phyloP scores from a whole-genome alignment of 2,113 vertebrate genomes.

The Mixornis gularis region DNA sequence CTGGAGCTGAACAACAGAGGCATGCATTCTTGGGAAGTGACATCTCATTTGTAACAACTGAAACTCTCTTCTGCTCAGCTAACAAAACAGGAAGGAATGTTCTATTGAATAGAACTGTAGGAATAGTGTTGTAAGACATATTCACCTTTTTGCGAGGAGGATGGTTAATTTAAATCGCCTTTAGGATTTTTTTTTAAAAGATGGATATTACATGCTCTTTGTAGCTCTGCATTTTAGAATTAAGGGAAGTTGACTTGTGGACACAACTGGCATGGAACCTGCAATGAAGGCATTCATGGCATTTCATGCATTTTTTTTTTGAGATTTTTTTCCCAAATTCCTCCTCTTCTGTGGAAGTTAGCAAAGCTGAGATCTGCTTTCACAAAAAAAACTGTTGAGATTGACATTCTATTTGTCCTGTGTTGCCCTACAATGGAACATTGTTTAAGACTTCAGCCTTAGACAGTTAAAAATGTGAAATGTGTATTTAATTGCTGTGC shows the following conservation, averaged over 20 bases:
- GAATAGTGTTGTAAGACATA: background rate
- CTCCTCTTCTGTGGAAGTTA: background rate
- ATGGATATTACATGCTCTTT: rapidly evolving
- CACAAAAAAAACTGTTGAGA: background rate
- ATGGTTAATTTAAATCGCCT: background rate
- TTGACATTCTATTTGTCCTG: background rate
- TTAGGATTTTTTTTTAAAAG: background rate
- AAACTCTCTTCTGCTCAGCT: constrained; percentile 15
- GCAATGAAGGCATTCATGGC: background rate
- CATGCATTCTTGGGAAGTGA: constrained; percentile 57
- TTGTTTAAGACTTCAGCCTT: constrained; percentile 36
- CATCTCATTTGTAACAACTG: constrained; percentile 9
- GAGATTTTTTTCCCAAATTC: background rate
- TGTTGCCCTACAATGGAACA: constrained; percentile 27
- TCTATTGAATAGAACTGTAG: background rate
- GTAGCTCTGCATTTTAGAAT: background rate
- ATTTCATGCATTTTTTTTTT: background rate
- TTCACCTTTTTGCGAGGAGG: background rate
- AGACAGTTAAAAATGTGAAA: constrained; percentile 57
- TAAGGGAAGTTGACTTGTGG: background rate
- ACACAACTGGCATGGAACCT: background rate
- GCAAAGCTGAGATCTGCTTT: background rate
- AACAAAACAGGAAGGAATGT: constrained; percentile 40
- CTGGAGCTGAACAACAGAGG: background rate
- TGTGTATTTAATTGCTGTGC: constrained; percentile 52